Conservation (phyloP, 2,797 vertebrate genomes). For the Emys orbicularis region DNA sequence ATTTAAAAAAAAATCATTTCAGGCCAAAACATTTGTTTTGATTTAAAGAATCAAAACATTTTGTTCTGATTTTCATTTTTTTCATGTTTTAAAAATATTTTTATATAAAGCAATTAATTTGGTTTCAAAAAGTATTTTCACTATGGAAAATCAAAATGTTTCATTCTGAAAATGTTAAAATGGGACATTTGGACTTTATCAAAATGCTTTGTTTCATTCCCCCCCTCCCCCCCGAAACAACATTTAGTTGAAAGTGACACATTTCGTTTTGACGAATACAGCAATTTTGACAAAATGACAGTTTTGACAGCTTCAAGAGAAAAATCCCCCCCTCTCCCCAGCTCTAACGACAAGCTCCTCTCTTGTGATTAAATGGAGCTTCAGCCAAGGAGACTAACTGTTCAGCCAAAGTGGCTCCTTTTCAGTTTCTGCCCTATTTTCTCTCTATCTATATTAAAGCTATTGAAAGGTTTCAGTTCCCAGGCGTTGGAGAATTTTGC, state of each 20-base stretch:
- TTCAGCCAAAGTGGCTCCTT: neutral
- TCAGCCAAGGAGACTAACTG: neutral
- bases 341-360: neutral
- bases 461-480: neutral
- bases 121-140: neutral
- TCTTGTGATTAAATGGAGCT: neutral
- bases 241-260: neutral
- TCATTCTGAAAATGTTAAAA: neutral
- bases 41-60: neutral
- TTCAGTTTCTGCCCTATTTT: neutral
- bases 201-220: neutral
- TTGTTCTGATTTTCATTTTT: neutral
- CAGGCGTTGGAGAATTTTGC: neutral
- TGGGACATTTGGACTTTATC: neutral
- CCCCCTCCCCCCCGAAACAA: neutral
- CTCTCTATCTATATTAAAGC: neutral
- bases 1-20: neutral
- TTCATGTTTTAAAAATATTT: neutral
- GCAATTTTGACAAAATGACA: neutral
- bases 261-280: neutral
- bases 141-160: neutral
- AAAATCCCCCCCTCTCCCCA: neutral
- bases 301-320: neutral
- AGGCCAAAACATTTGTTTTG: neutral
- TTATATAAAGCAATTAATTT: neutral